phyloP scores from a whole-genome alignment of 2,888 invertebrate genomes.

The Flexamia atlantica region DNA sequence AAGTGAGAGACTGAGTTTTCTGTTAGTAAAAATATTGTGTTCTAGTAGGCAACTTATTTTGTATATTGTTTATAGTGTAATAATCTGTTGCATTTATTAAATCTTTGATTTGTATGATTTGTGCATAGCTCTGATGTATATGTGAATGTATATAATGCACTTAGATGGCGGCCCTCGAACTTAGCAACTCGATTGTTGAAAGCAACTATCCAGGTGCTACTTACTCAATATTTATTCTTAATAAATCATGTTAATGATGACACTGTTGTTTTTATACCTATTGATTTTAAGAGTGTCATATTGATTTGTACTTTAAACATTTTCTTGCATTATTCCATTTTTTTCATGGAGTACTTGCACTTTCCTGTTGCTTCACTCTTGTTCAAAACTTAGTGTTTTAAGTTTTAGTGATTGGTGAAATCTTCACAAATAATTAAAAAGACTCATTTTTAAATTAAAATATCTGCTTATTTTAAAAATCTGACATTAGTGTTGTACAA shows the following conservation, averaged over 20 bases:
- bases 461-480: too few species aligned
- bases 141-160: slow-evolving; percentile 61
- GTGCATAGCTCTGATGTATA: slow-evolving; percentile 60
- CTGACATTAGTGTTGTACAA: too few species aligned
- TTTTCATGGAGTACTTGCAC: too few species aligned
- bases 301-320: too few species aligned
- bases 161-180: slow-evolving; percentile 58
- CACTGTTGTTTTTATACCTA: neutral
- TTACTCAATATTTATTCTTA: slow-evolving; percentile 63
- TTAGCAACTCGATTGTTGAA: slow-evolving; percentile 60
- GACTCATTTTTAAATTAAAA: too few species aligned
- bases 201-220: slow-evolving; percentile 62
- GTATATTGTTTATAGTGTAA: slow-evolving; percentile 58
- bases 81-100: slow-evolving; percentile 57
- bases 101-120: slow-evolving; percentile 56
- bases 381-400: too few species aligned
- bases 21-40: neutral
- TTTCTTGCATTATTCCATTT: too few species aligned
- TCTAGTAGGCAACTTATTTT: slow-evolving; percentile 23
- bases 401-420: too few species aligned
- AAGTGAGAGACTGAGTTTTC: slow-evolving; percentile 60
- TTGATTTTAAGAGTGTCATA: too few species aligned
- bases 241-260: slow-evolving; percentile 62
- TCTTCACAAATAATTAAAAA: too few species aligned
- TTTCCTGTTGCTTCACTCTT: too few species aligned